Base-by-base conservation (phyloP, 2,797 vertebrate species). In the Mormyrus proboscirostris region DNA sequence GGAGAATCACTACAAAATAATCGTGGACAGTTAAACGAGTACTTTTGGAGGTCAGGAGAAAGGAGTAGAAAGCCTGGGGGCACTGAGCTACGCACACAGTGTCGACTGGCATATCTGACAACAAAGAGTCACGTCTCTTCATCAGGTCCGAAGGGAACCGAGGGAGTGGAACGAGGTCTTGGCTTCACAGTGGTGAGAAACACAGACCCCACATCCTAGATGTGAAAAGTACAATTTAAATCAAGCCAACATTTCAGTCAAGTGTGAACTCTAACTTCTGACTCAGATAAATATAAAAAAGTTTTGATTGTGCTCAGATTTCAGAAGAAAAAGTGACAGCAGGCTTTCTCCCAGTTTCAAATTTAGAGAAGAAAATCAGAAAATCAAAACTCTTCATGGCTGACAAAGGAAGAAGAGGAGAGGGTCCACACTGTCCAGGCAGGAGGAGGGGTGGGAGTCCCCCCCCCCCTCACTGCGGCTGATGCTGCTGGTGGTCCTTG, bases 401-500 rank as follows among this genome's bases (percentile, higher is more conserved):
- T 16, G 16, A 88, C 19, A 25, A 9, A 44, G 50, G 41, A 25
- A 19, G 25, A 38, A 3, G 85, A 38, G 86, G 12, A 44, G 10
- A 29, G 22, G 41, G 87, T 69, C 59, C 62, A 47, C 2, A 7
- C 65, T 62, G 14, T 49, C n/a, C 41, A 41, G 4, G 16, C 19
- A 38, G 86, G 62, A 33, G 87, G 38, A n/a, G 19, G 41, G 33
- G 33, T 33, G 55, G 55, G 33, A 38, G 51, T 22, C 33, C 22
- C n/a, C 57, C 22, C 14, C 76, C 16, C 38, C 49, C 83, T 83
- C 73, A 92, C 29, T 69, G 91, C 1, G 85, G 41, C 41, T 65
- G 86, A 19, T 88, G 91, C 49, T 86, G 95, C 88, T 95, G 97
- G 88, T 96, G 97, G 65, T 97, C 97, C 94, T 97, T 97, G 92